phyloP scores from a whole-genome alignment of 2,797 vertebrate genomes.

The Poeciliopsis presidionis region DNA sequence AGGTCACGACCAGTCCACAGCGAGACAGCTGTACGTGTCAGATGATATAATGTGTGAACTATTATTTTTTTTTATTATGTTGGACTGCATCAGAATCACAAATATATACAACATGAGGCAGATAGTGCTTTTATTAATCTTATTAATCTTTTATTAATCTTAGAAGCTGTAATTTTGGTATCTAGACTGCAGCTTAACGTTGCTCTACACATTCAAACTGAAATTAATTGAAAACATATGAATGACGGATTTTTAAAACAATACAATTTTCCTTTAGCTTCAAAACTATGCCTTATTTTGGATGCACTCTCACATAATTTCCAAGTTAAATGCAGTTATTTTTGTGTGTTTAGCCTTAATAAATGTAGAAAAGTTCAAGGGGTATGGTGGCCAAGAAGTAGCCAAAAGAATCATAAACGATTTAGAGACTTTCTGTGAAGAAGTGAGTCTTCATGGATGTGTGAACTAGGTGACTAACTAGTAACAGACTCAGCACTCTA shows the following conservation, averaged over 20 bases:
- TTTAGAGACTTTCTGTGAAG: not conserved
- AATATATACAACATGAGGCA: not conserved
- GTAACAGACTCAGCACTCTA: not conserved
- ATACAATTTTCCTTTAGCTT: not conserved
- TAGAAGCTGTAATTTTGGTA: not conserved
- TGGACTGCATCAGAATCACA: not conserved
- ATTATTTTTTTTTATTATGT: constrained; percentile 25
- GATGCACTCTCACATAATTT: not conserved
- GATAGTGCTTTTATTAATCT: not conserved
- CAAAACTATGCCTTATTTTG: not conserved
- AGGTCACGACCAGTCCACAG: constrained; percentile 34
- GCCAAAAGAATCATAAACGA: not conserved
- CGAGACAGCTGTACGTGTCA: constrained; percentile 7
- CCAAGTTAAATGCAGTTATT: not conserved
- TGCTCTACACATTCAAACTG: not conserved
- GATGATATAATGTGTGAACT: constrained; percentile 18
- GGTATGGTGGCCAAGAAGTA: not conserved
- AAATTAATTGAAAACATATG: not conserved
- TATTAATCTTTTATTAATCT: too few species aligned
- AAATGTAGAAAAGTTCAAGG: not conserved
- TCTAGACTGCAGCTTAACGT: not conserved
- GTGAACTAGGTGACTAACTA: not conserved
- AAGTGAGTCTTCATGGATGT: not conserved
- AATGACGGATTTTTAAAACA: not conserved
- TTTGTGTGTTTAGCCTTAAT: not conserved